phyloP scores from a whole-genome alignment of 1,140 invertebrate genomes.

The Gonatopus flavifemur region DNA sequence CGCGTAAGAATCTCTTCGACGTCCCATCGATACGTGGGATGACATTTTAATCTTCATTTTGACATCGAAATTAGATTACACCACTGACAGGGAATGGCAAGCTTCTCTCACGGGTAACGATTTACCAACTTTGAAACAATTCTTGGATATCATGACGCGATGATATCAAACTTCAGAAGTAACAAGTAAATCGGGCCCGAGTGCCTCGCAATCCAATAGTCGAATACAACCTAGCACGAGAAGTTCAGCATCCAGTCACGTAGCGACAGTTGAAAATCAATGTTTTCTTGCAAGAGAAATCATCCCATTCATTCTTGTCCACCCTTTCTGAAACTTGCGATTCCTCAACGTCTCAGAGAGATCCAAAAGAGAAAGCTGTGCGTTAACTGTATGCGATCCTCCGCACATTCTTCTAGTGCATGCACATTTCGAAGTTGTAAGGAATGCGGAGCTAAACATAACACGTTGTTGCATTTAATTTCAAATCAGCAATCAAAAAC shows the following conservation, averaged over 20 bases:
- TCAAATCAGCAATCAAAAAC: neutral
- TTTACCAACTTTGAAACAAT: no score
- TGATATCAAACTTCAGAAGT: no score
- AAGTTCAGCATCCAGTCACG: no score
- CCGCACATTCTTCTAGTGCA: neutral
- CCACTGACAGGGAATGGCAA: no score
- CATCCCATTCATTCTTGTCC: neutral
- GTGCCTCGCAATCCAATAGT: no score
- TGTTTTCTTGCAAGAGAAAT: neutral
- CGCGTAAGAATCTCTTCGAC: no score
- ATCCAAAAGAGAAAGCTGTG: neutral
- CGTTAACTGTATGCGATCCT: neutral
- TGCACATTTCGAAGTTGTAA: neutral
- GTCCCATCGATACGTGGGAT: no score
- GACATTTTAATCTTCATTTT: no score
- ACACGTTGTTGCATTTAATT: neutral
- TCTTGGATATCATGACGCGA: no score
- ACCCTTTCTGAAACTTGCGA: neutral
- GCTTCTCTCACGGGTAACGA: neutral
- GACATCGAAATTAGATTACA: no score
- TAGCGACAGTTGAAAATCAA: neutral
- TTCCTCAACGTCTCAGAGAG: neutral
- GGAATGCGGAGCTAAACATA: neutral
- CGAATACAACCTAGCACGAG: no score
- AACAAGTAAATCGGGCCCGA: no score